A percentile compares a stretch with the other conserved stretches of the same genome.
Conservation (phyloP, 2,888 invertebrate genomes). For the Noctua pronuba region DNA sequence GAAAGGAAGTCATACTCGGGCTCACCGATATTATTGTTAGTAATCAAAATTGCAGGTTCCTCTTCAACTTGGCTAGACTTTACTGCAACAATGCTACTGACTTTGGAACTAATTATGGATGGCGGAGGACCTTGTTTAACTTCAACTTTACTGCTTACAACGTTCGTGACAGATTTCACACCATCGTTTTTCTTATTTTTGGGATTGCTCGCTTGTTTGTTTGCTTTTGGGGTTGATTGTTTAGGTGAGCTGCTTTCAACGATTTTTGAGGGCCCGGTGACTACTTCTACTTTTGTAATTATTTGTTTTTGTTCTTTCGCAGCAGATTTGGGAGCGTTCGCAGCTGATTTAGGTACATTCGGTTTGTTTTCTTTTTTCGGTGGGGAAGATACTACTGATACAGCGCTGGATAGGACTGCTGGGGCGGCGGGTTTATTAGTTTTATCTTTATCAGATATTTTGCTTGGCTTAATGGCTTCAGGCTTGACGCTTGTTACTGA, state of each 20-base stretch:
- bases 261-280: conserved; percentile 88
- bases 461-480: conserved; percentile 87
- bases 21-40: conserved; percentile 94
- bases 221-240: conserved; percentile 75
- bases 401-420: conserved; percentile 82
- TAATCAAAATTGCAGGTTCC: conserved; percentile 91
- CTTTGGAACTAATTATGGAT: conserved; percentile 80
- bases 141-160: conserved; percentile 88
- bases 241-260: conserved; percentile 82
- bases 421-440: conserved; percentile 82
- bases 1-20: conserved; percentile 96
- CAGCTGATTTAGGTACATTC: conserved; percentile 86
- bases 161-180: conserved; percentile 82
- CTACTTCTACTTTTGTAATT: conserved; percentile 90
- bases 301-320: conserved; percentile 86
- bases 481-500: conserved; percentile 82
- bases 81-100: conserved; percentile 91
- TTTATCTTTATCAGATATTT: conserved; percentile 83
- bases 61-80: conserved; percentile 85
- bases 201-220: conserved; percentile 74
- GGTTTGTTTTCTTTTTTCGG: conserved; percentile 87
- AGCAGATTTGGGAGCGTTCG: conserved; percentile 86
- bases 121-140: conserved; percentile 84
- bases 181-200: conserved; percentile 81
- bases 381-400: conserved; percentile 82